These are phyloP conservation scores for Pseudolaguvia tuberculata DNA, from an alignment of 2,113 vertebrate species.

Conservation along the genomic window DNA sequence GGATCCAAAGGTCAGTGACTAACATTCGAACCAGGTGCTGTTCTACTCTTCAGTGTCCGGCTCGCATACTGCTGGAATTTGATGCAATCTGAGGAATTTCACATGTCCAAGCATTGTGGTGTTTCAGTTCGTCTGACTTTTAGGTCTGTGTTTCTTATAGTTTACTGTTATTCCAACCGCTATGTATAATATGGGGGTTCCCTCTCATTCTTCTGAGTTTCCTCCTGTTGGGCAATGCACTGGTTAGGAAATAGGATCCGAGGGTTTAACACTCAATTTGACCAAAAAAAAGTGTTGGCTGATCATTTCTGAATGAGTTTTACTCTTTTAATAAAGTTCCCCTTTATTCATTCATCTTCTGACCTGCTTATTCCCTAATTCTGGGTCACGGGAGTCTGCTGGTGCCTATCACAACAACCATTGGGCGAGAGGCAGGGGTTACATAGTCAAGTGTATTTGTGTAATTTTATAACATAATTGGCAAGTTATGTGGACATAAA, in stretches of 20 bases:
- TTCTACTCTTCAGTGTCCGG: conserved; percentile 5
- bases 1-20: conserved; percentile 24
- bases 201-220: background rate
- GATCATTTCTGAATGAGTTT: no score
- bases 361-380: no score
- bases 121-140: background rate
- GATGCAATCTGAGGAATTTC: conserved; percentile 28
- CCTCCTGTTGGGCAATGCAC: background rate
- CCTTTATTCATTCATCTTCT: no score
- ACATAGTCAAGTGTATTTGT: no score
- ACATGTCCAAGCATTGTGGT: background rate
- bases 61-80: conserved; percentile 11
- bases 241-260: background rate
- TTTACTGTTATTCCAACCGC: background rate
- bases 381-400: no score
- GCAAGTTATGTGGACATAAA: no score
- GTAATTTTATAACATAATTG: no score
- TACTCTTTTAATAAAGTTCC: no score
- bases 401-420: no score
- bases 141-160: background rate
- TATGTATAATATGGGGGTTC: background rate
- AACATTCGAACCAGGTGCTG: conserved; percentile 39
- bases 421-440: no score
- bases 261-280: no score
- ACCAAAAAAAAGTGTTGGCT: no score